phyloP scores from a whole-genome alignment of 2,113 vertebrate genomes.

The Eulacestoma nigropectus region DNA sequence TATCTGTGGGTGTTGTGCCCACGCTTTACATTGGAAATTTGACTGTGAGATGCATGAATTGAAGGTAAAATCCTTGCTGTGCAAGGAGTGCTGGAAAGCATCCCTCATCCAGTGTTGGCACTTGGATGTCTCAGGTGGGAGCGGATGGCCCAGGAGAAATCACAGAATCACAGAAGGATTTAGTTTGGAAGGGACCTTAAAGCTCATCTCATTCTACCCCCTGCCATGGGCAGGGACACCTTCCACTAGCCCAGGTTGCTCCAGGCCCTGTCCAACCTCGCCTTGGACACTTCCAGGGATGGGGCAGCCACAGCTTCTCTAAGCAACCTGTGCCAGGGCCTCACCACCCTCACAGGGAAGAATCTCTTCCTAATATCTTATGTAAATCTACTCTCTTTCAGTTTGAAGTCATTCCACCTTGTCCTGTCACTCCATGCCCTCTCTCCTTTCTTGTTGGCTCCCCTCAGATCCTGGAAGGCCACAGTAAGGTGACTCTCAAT shows the following conservation, averaged over 20 bases:
- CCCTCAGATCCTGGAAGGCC: background rate
- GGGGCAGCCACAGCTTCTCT: background rate
- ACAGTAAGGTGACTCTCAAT: background rate
- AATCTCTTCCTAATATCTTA: background rate
- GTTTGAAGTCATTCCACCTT: background rate
- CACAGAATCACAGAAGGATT: background rate
- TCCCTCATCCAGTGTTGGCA: background rate
- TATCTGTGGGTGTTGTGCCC: background rate
- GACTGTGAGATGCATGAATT: background rate
- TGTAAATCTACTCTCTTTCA: background rate
- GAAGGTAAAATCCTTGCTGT: background rate
- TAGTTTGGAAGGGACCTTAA: background rate
- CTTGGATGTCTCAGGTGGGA: background rate
- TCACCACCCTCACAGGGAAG: background rate
- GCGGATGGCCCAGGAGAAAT: fast-evolving
- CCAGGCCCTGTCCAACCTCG: fast-evolving
- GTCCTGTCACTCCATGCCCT: background rate
- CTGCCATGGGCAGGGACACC: background rate
- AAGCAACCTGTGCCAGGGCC: background rate
- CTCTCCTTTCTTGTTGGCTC: background rate
- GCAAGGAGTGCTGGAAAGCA: background rate
- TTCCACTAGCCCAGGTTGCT: fast-evolving
- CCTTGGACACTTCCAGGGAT: background rate
- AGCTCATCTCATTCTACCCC: background rate
- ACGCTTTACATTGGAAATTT: background rate